These are phyloP conservation scores for Catamblyrhynchus diadema DNA, from an alignment of 2,797 vertebrate species.

Conservation along the genomic window DNA sequence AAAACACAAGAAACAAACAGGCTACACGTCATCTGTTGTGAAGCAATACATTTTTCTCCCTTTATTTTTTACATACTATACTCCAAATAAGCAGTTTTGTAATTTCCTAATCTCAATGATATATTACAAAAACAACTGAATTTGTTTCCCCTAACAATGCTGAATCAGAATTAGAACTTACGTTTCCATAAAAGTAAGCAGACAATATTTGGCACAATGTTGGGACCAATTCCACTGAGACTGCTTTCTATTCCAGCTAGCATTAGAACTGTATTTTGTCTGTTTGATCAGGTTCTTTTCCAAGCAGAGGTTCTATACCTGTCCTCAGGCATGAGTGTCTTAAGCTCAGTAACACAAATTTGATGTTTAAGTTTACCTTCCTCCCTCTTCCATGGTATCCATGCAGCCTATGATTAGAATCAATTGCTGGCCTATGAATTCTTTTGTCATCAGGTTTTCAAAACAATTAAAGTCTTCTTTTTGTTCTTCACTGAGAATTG, in stretches of 20 bases:
- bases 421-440: conserved; percentile 93
- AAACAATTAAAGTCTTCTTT: conserved; percentile 85
- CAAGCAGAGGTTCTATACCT: background rate
- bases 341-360: background rate
- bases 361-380: conserved; percentile 79
- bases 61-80: background rate
- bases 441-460: conserved; percentile 92
- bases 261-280: background rate
- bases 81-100: background rate
- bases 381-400: conserved; percentile 92
- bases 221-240: background rate
- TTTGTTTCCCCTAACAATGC: background rate
- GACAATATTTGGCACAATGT: background rate
- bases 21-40: background rate
- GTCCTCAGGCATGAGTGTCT: background rate
- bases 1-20: background rate
- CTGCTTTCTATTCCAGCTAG: background rate
- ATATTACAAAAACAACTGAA: background rate
- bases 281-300: background rate
- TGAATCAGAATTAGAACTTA: background rate
- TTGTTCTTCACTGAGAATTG: conserved; percentile 84
- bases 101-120: background rate
- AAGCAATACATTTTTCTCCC: background rate
- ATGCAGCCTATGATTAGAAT: conserved; percentile 87
- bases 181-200: background rate